phyloP scores from a whole-genome alignment of 53 echinoderm and acorn worm genomes.

The Paracentrotus lividus region DNA sequence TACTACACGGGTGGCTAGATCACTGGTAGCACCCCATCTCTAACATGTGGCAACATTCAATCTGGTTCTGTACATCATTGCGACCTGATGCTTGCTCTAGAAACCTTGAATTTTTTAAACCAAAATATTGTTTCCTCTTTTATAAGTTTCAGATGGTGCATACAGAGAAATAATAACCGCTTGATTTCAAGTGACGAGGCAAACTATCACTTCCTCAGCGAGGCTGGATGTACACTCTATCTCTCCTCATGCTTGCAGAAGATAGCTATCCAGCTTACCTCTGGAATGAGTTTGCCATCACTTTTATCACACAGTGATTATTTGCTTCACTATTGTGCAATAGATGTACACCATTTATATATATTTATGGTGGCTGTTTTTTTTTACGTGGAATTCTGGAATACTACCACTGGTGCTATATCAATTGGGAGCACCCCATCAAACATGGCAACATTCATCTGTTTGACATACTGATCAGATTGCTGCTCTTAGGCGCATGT shows the following conservation, averaged over 20 bases:
- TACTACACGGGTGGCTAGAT: conserved; percentile 98
- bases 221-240: too few species aligned
- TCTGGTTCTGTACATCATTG: conserved; percentile 74
- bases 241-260: too few species aligned
- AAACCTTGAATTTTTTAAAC: too few species aligned
- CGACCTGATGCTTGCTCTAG: conserved; percentile 82
- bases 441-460: conserved; percentile 49
- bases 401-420: conserved; percentile 98
- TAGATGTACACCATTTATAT: not conserved
- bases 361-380: not conserved
- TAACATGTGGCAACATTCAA: conserved; percentile 54
- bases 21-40: conserved; percentile 92
- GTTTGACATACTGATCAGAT: conserved; percentile 86
- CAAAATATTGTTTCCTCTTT: too few species aligned
- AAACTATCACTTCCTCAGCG: too few species aligned
- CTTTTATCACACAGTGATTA: too few species aligned
- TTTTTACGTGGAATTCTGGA: conserved; percentile 95
- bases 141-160: too few species aligned
- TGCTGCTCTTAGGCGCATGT: conserved; percentile 87
- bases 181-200: too few species aligned
- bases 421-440: conserved; percentile 89
- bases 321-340: too few species aligned
- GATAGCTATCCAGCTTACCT: too few species aligned
- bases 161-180: too few species aligned
- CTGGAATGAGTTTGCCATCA: too few species aligned